A percentile compares a stretch with the other conserved stretches of the same genome.
phyloP scores from a whole-genome alignment of 2,888 invertebrate genomes.

The Nephrotoma guestfalica region DNA sequence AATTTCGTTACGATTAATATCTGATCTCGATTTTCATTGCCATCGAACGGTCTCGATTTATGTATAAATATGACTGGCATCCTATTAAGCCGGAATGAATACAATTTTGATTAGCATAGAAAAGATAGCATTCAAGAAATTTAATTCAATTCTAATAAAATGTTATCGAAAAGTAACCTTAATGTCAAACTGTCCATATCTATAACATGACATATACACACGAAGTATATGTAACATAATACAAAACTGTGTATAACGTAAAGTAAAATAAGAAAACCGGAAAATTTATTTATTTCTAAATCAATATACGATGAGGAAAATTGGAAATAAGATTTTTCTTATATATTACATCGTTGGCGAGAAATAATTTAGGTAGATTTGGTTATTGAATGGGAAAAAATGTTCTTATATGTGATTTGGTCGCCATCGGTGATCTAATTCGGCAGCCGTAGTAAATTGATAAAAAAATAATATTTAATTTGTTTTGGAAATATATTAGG shows the following conservation, averaged over 20 bases:
- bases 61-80: background rate
- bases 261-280: background rate
- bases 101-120: background rate
- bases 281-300: background rate
- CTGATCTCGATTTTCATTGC: background rate
- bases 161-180: background rate
- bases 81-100: background rate
- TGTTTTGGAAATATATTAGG: too few species aligned
- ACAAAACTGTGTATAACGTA: background rate
- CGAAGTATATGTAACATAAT: background rate
- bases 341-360: background rate
- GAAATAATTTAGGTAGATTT: background rate
- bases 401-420: background rate
- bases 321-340: background rate
- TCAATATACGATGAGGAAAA: background rate
- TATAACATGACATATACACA: background rate
- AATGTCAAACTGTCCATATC: background rate
- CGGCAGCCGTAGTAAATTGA: background rate
- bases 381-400: background rate
- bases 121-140: background rate
- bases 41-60: background rate
- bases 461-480: background rate
- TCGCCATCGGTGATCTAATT: background rate
- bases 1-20: background rate
- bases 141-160: background rate